Conservation (phyloP, 2,888 invertebrate genomes). For the Pollenia labialis region DNA sequence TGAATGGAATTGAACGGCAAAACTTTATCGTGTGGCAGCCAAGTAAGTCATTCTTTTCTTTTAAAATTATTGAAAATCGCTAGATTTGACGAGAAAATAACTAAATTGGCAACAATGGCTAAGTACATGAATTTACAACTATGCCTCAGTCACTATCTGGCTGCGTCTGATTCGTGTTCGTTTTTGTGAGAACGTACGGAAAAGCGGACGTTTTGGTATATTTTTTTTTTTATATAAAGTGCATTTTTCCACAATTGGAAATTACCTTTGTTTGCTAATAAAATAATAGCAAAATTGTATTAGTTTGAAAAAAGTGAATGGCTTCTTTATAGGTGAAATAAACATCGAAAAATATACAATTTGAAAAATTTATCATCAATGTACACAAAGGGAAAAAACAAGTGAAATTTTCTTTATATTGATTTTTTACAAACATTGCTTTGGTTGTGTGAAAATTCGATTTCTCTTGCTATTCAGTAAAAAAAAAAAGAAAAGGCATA, state of each 20-base stretch:
- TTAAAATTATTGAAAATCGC: no score
- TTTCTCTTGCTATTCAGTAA: slow-evolving; percentile 46
- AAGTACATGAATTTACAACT: slow-evolving; percentile 41
- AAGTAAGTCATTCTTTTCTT: no score
- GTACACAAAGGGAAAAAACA: slow-evolving; percentile 38
- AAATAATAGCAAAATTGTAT: slow-evolving; percentile 24
- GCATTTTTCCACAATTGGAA: slow-evolving; percentile 54
- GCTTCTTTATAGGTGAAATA: slow-evolving; percentile 45
- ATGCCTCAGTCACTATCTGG: slow-evolving; percentile 50
- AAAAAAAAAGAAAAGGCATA: slow-evolving; percentile 4
- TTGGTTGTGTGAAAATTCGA: slow-evolving; percentile 66
- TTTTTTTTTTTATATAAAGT: slow-evolving; percentile 50
- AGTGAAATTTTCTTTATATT: slow-evolving; percentile 66
- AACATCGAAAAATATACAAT: slow-evolving; percentile 3
- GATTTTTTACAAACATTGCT: slow-evolving; percentile 67
- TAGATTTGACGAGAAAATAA: no score
- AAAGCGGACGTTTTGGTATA: slow-evolving; percentile 10
- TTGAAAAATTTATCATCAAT: slow-evolving; percentile 3
- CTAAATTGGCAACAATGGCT: background rate
- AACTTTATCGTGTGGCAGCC: no score
- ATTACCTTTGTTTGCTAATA: slow-evolving; percentile 37
- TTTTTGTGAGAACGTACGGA: slow-evolving; percentile 26
- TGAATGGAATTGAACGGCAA: no score
- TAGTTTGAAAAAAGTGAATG: slow-evolving; percentile 21
- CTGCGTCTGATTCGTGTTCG: slow-evolving; percentile 60